Base-by-base conservation (phyloP, 2,113 vertebrate species). In the Polypterus bichir region DNA sequence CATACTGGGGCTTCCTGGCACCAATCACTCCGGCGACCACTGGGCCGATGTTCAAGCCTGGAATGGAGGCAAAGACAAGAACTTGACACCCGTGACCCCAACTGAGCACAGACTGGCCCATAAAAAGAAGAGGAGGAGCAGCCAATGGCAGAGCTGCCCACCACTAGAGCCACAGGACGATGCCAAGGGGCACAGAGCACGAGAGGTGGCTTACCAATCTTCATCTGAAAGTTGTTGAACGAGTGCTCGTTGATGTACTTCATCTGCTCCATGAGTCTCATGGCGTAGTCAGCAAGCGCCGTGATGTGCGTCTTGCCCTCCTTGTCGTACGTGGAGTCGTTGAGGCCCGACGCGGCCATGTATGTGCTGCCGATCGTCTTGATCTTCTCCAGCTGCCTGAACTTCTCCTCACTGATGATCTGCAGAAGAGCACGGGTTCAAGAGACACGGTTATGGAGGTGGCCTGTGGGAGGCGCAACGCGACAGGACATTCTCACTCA, bases 151-250 rank as follows among this genome's bases (percentile, higher is more conserved):
- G 5, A 11, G 11, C 11, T 54, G 9, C 5, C 5, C 27, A 27
- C 52, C 52, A 54, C 52, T 3, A 11, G 52, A 9, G 27, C 52
- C 52, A 54, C 52, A 1, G 52, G 52, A 9, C 11, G 52, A 4
- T 3, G 11, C 52, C 52, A 11, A 9, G 9, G 27, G 27, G 27
- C 27, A 27, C 27, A 27, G 27, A 27, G 2, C 27, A 27, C 27
- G 27, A 27, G 27, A 27, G 27, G 27, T 27, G 27, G 27, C 79
- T 83, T 58, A 92, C 92, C 92, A 7, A 94, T 94, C 79, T 96
- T 94, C 92, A 96, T 94, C 82, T 92, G 92, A 84, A 96, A 93
- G 69, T 94, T 93, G 80, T 96, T 94, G 84, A 94, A 96, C 73
- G 92, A 96, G 73, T 93, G 92, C 78, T 94, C 92, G 0, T 95